Conservation (phyloP, 2,113 vertebrate species). For the Gallinago undulata region DNA sequence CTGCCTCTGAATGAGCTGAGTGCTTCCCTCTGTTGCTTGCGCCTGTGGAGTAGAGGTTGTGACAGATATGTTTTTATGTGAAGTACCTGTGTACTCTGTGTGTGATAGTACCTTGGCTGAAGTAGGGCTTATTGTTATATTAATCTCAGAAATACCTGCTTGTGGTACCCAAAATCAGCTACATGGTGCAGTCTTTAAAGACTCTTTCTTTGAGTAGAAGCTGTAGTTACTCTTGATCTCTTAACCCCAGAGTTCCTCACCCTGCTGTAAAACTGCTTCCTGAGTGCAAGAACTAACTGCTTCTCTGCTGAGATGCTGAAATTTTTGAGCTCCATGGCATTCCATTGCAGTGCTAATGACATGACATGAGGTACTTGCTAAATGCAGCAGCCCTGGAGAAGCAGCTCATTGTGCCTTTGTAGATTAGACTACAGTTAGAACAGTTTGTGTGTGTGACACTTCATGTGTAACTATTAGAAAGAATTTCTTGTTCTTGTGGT, state of each 20-base stretch:
- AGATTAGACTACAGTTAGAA: not conserved
- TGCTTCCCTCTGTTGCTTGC: conserved; percentile 18
- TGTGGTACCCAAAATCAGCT: not conserved
- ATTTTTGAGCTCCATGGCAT: conserved; percentile 28
- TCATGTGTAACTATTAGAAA: not conserved
- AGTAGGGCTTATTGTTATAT: not conserved
- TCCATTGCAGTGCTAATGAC: conserved; percentile 25
- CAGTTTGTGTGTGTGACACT: not conserved
- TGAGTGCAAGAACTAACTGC: conserved; percentile 9
- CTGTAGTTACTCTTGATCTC: conserved; percentile 37
- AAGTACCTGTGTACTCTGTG: not conserved
- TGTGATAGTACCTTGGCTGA: not conserved
- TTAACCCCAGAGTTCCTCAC: conserved; percentile 32
- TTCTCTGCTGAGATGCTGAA: conserved; percentile 6
- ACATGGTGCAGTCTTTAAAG: conserved; percentile 4
- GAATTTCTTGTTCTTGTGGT: not conserved
- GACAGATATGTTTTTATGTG: conserved; percentile 5
- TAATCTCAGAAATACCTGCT: conserved; percentile 5
- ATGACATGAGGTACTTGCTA: not conserved
- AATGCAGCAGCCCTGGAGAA: conserved; percentile 12
- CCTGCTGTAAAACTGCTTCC: conserved; percentile 46
- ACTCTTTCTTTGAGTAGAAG: not conserved
- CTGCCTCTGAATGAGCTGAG: not conserved
- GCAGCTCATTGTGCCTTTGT: conserved; percentile 31
- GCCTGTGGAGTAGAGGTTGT: conserved; percentile 21